Evolutionary conservation across 2,113 vertebrate genomes (phyloP), one percentile per base, ranked within the genome.

Genomic region (Antigone vipio): DNA sequence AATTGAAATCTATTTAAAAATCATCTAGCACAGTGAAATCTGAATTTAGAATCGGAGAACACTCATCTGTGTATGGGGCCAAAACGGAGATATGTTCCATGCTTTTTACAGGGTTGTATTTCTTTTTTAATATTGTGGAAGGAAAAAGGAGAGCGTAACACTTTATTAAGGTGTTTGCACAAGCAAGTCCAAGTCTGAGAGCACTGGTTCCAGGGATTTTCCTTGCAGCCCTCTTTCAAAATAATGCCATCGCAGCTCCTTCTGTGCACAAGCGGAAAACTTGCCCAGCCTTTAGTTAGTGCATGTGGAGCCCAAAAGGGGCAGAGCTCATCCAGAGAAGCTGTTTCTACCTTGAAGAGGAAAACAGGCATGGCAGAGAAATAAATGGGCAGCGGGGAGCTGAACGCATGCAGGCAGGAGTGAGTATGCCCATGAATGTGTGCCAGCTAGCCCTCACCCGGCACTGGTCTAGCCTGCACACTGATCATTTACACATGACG

Each of bases 1-100:
- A 86, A 88, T 22, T 79, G 55, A 79, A 94, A 95, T 96, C 63
- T 82, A 56, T 94, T 94, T 89, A 76, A 94, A 95, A 96, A 95
- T 89, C 67, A 91, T 71, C 72, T 72, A 83, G 69, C 26, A 64
- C 21, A 75, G 42, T 21, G 32, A 67, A 96, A 91, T 72, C 50
- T 60, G 67, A 95, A 92, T 97, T 95, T 81, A 91, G 89, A 90
- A 91, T 40, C 78, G 75, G 75, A 85, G 71, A 95, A 87, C 67
- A 35, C 10, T 79, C 56, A 42, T 64, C 35, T 47, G 62, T 29
- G 24, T 45, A 38, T 8, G 11, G 8, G 27, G 49, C 26, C 86
- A 91, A 73, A 88, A 83, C 35, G 11, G n/a, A 68, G 34, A n/a
- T 40, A 64, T 0, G 12, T 38, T 92, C 45, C 6, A 1, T 53